phyloP scores from a whole-genome alignment of 1,140 invertebrate genomes.

The Manduca sexta region DNA sequence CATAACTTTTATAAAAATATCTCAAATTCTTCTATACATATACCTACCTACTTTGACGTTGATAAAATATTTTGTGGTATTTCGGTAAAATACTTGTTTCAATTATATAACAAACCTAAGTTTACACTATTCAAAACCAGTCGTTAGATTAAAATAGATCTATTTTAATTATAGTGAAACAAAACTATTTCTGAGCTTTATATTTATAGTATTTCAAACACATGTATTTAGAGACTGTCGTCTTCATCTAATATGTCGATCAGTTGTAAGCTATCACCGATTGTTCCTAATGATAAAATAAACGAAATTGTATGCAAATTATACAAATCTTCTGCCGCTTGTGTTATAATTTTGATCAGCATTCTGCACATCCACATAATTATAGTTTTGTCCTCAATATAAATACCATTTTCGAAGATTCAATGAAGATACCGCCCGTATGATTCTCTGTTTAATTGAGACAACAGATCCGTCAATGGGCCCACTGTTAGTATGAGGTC shows the following conservation, averaged over 20 bases:
- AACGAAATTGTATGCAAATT: constrained; percentile 52
- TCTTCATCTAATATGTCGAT: constrained; percentile 56
- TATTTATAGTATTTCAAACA: neutral
- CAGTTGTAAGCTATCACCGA: constrained; percentile 46
- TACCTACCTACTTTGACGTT: too few species aligned
- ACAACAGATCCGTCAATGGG: constrained; percentile 44
- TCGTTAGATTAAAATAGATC: too few species aligned
- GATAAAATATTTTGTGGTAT: too few species aligned
- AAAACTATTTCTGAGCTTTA: neutral
- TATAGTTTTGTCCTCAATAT: constrained; percentile 5
- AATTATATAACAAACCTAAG: too few species aligned
- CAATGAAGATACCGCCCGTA: constrained; percentile 1
- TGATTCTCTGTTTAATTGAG: constrained; percentile 30
- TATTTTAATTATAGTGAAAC: neutral
- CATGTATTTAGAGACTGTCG: constrained; percentile 21
- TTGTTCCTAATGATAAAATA: constrained; percentile 49
- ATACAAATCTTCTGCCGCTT: constrained; percentile 50
- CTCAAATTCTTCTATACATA: too few species aligned
- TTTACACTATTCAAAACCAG: neutral
- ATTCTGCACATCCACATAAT: constrained; percentile 61
- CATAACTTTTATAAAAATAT: too few species aligned
- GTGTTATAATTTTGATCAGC: constrained; percentile 46
- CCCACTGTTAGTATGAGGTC: constrained; percentile 58
- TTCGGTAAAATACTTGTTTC: too few species aligned
- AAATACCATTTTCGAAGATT: too few species aligned